phyloP scores from a whole-genome alignment of 2,888 invertebrate genomes.

The Glomeris marginata region DNA sequence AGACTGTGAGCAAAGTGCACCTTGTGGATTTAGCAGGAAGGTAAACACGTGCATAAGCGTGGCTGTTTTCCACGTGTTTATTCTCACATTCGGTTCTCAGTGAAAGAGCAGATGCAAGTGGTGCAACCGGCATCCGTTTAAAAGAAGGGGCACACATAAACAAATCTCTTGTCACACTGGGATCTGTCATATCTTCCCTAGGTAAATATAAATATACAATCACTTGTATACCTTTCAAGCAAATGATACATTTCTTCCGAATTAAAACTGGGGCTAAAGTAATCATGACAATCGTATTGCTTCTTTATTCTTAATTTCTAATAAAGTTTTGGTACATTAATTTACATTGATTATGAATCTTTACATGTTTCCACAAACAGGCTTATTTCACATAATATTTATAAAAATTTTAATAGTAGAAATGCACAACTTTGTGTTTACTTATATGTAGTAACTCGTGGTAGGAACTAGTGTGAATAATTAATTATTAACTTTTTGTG shows the following conservation, averaged over 20 bases:
- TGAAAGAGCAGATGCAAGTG: slow-evolving; percentile 74
- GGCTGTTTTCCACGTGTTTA: slow-evolving; percentile 2
- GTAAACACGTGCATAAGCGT: slow-evolving; percentile 31
- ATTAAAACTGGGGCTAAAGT: no score
- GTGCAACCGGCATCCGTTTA: slow-evolving; percentile 75
- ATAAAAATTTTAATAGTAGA: no score
- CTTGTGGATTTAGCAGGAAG: slow-evolving; percentile 78
- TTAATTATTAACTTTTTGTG: slow-evolving; percentile 30
- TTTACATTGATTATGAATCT: no score
- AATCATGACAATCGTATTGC: no score
- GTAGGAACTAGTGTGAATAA: slow-evolving; percentile 7
- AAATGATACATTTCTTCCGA: no score
- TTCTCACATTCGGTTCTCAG: slow-evolving; percentile 32
- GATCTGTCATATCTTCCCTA: slow-evolving; percentile 71
- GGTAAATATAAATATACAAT: slow-evolving; percentile 33
- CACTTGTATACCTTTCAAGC: slow-evolving; percentile 15
- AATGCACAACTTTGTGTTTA: no score
- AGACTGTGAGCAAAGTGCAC: slow-evolving; percentile 78
- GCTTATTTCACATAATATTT: no score
- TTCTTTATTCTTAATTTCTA: no score
- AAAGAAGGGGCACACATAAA: slow-evolving; percentile 85
- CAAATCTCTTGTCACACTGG: slow-evolving; percentile 73
- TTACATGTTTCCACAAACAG: no score
- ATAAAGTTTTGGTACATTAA: no score
- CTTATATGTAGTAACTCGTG: no score